Conservation (phyloP, 2,888 invertebrate species). For the Melipona beecheii region DNA sequence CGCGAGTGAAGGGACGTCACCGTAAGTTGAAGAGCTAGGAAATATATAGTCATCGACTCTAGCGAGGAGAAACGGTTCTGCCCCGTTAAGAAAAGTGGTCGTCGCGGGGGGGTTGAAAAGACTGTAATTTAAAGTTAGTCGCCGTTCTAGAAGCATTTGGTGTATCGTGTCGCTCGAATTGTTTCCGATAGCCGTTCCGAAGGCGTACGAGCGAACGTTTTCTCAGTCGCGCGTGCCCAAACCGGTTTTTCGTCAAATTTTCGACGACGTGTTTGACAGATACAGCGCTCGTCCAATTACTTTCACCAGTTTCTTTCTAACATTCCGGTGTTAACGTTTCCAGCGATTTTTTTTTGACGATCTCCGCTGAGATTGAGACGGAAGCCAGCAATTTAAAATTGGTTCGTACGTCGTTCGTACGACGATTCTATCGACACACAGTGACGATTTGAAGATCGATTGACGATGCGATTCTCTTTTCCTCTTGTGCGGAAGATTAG, state of each 20-base stretch:
- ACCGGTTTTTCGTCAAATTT: conserved; percentile 66
- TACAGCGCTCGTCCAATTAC: conserved; percentile 39
- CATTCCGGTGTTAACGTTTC: background rate
- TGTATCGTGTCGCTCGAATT: conserved; percentile 9
- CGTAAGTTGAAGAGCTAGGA: background rate
- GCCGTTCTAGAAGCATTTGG: conserved; percentile 27
- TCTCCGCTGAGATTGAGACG: too few relatives aligned
- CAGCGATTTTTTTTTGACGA: background rate
- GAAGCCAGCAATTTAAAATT: too few relatives aligned
- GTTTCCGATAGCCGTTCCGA: conserved; percentile 12
- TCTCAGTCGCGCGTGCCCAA: conserved; percentile 41
- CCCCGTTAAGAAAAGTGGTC: conserved; percentile 38
- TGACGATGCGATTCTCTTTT: too few relatives aligned
- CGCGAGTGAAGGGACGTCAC: background rate
- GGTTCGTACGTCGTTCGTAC: too few relatives aligned
- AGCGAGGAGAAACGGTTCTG: background rate
- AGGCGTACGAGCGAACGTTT: conserved; percentile 3
- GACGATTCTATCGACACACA: too few relatives aligned
- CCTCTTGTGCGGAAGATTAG: too few relatives aligned
- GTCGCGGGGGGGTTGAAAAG: background rate
- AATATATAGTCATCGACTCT: background rate
- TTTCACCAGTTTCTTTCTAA: conserved; percentile 23
- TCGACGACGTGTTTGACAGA: conserved; percentile 49
- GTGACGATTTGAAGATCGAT: too few relatives aligned
- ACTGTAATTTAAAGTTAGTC: conserved; percentile 38